phyloP scores from a whole-genome alignment of 2,113 vertebrate genomes.

The Tragelaphus scriptus region DNA sequence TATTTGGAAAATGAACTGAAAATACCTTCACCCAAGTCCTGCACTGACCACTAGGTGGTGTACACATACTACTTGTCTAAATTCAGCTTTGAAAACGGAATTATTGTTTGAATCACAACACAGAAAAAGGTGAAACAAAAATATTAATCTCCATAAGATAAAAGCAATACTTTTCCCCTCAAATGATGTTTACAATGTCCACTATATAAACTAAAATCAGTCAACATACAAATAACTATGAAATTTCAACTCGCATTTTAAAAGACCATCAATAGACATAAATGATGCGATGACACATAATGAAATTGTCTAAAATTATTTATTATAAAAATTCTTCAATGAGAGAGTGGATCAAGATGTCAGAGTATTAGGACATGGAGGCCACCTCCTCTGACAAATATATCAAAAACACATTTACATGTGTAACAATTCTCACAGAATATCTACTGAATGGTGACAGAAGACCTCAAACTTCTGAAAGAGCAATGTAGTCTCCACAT shows the following conservation, averaged over 20 bases:
- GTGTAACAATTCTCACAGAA: neutral
- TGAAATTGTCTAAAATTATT: neutral
- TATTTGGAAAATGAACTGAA: neutral
- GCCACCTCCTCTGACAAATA: neutral
- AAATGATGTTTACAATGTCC: neutral
- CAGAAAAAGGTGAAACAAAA: neutral
- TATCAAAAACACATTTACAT: neutral
- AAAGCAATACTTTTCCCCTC: neutral
- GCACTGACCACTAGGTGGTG: slow-evolving; percentile 6
- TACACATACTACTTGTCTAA: neutral
- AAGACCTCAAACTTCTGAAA: neutral
- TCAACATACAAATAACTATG: neutral
- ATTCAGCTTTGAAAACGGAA: neutral
- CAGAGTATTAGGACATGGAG: neutral
- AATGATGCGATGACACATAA: neutral
- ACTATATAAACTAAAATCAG: neutral
- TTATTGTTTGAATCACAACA: neutral
- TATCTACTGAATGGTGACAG: neutral
- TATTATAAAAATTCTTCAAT: neutral
- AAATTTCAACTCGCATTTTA: neutral
- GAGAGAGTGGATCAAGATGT: neutral
- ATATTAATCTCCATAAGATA: neutral
- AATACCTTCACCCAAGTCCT: neutral
- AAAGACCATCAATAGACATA: neutral
- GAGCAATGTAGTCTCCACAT: neutral